Conservation (phyloP, 2,797 vertebrate genomes). For the Ibycter americanus region DNA sequence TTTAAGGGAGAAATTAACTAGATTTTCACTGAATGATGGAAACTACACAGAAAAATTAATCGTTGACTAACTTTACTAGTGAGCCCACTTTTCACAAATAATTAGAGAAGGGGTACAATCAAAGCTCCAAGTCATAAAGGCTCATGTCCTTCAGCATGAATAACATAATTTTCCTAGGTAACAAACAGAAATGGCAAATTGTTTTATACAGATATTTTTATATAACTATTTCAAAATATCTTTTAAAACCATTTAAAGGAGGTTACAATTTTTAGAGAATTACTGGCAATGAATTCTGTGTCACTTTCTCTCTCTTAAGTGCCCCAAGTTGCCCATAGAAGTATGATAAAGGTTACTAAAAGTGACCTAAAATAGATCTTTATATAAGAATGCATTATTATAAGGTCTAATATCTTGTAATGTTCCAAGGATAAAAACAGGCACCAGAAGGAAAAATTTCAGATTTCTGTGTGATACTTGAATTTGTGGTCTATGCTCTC, state of each 20-base stretch:
- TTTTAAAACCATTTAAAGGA: neutral
- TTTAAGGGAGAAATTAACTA: neutral
- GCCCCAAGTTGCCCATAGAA: neutral
- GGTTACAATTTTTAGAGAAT: neutral
- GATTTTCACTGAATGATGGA: neutral
- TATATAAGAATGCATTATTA: neutral
- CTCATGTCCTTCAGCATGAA: neutral
- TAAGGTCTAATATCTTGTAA: neutral
- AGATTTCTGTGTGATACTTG: neutral
- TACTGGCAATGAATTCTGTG: neutral
- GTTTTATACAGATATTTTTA: neutral
- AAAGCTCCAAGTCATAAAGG: neutral
- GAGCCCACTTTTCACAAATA: neutral
- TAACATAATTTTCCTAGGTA: neutral
- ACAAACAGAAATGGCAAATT: neutral
- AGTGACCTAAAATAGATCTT: neutral
- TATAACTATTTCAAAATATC: neutral
- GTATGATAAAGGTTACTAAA: neutral
- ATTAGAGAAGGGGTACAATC: neutral
- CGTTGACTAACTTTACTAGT: neutral
- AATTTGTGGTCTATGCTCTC: neutral
- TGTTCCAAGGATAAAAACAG: neutral
- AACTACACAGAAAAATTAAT: neutral
- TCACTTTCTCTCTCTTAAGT: neutral
- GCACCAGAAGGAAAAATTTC: neutral